Evolutionary conservation across 2,888 invertebrate species (phyloP), one percentile per base, ranked within the genome.

Genomic region (Nephrotoma flavescens): DNA sequence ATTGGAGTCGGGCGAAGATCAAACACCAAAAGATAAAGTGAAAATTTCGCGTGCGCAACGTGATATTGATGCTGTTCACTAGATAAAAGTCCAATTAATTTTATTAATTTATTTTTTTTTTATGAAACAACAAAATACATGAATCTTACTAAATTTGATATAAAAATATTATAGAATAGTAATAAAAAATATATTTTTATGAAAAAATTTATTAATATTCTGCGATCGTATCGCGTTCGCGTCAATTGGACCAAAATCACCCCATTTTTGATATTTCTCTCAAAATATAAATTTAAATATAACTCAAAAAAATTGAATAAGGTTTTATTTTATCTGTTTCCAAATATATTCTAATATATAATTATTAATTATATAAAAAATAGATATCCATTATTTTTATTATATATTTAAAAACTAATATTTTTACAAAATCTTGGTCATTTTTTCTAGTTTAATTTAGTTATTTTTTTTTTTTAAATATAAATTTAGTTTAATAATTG

Each of bases 1-100:
- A 83, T 95, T 97, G 92, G 98, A 99, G 93, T 96, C 98, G 12
- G 99, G 99, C 83, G 98, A 98, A 90, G 95, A 96, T 89, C 94
- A 95, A 90, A 97, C 98, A 88, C 98, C 98, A 88, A 96, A 97
- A 92, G 97, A 98, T 91, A 98, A 98, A 93, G 96, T 98, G 87
- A 99, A 98, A 93, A 97, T 97, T 91, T 99, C 98, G 57, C 94
- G 97, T 89, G 98, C 98, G 87, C 98, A 99, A 92, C 94, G 98
- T 89, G 97, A 98, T 91, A 98, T 98, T 91, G 98, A 98, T 91
- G 94, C 94, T 88, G 94, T 94, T 89, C 94, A 93, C 91, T 94
- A 91, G 92, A 47, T 41, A 71, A 71, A 19, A 71, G 71, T 71
- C 71, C 71, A 71, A 71, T 71, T 71, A 71, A 31, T 4, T 85